A percentile compares a stretch with the other conserved stretches of the same genome.
phyloP scores from a whole-genome alignment of 2,797 vertebrate species.

The Heteromormyrus szaboi region DNA sequence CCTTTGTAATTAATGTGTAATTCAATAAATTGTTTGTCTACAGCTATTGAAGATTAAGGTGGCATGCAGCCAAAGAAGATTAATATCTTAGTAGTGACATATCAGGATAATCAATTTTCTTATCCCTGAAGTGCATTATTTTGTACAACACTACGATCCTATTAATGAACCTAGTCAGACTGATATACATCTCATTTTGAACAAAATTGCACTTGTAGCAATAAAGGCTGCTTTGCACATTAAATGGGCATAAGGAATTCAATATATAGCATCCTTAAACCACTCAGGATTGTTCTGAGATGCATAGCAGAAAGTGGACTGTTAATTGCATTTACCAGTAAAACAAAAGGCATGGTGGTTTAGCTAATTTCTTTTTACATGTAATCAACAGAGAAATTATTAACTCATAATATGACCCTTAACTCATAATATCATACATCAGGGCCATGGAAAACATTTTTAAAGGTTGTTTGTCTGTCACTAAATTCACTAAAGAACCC shows the following conservation, averaged over 20 bases:
- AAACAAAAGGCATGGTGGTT: background rate
- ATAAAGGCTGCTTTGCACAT: slow-evolving; percentile 38
- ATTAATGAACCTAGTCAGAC: slow-evolving; percentile 59
- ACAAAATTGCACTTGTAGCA: slow-evolving; percentile 33
- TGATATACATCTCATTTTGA: slow-evolving; percentile 51
- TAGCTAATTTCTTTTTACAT: background rate
- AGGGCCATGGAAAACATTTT: background rate
- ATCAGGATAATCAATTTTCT: slow-evolving; percentile 71
- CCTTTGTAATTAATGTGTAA: slow-evolving; percentile 44
- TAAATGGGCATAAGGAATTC: slow-evolving; percentile 38
- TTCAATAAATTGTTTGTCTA: slow-evolving; percentile 57
- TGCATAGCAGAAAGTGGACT: background rate
- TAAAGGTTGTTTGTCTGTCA: background rate
- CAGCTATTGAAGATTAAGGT: slow-evolving; percentile 55
- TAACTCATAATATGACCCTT: background rate
- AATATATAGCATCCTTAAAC: slow-evolving; percentile 25
- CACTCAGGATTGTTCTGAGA: background rate
- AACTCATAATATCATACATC: background rate
- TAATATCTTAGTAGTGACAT: slow-evolving; percentile 76
- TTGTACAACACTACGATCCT: slow-evolving; percentile 60
- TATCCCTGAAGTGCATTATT: slow-evolving; percentile 61
- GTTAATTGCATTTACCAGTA: background rate
- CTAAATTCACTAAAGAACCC: background rate
- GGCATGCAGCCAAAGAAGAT: slow-evolving; percentile 57
- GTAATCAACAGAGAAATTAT: background rate